Conservation (phyloP, 2,888 invertebrate species). For the Heliothis peltigera region DNA sequence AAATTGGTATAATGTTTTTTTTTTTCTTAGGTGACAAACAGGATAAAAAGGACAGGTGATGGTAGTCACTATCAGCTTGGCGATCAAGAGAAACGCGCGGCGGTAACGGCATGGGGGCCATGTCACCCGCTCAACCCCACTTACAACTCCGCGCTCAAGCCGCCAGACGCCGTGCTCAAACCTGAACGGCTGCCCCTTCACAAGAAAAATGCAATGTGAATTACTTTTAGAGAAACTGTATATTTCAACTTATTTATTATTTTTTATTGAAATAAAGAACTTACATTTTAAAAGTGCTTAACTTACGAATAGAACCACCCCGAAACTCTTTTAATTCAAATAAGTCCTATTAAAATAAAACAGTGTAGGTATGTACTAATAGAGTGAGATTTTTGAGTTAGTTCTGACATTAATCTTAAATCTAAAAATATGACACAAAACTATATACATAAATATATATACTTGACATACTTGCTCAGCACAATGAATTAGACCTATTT, state of each 20-base stretch:
- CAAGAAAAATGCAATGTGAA: not conserved
- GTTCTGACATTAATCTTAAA: too few relatives aligned
- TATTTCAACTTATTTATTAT: not conserved
- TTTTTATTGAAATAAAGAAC: not conserved
- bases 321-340: too few relatives aligned
- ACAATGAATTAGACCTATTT: too few relatives aligned
- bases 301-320: too few relatives aligned
- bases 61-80: slow-evolving; percentile 90
- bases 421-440: too few relatives aligned
- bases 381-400: too few relatives aligned
- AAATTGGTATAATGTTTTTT: slow-evolving; percentile 2
- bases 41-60: slow-evolving; percentile 91
- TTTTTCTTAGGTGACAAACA: slow-evolving; percentile 83
- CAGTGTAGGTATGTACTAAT: too few relatives aligned
- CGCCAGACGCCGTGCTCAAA: slow-evolving; percentile 72
- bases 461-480: too few relatives aligned
- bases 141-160: slow-evolving; percentile 72
- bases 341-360: too few relatives aligned
- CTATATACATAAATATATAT: too few relatives aligned
- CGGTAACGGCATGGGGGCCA: slow-evolving; percentile 75
- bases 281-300: too few relatives aligned
- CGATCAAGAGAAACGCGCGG: slow-evolving; percentile 72
- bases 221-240: not conserved
- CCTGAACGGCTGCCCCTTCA: slow-evolving; percentile 76
- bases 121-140: slow-evolving; percentile 85